Base-by-base conservation (phyloP, 2,888 invertebrate genomes). In the Syritta pipiens region DNA sequence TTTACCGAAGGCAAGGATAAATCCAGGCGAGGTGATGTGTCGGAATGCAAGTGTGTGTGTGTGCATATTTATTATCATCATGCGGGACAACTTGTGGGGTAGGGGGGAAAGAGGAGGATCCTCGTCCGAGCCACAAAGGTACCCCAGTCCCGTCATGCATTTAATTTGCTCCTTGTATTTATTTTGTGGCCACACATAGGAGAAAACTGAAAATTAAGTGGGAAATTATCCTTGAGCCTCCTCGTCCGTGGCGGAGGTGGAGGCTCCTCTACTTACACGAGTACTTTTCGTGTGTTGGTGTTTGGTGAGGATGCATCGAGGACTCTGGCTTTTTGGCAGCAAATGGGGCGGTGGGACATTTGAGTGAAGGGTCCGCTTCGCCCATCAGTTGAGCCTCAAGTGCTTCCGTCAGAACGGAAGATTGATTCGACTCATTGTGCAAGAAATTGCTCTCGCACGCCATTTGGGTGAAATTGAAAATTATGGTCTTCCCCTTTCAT, bases 141-240 rank as follows among this genome's bases (percentile, higher is more conserved):
- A 60, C 20, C 42, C 17, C 5, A 19, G n/a, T n/a, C 12, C 30
- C 35, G 12, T 37, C 44, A 53, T 60, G 69, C 35, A 60, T 60
- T 69, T 69, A 60, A 69, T 69, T 42, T 51, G 44, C 44, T 44
- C 9, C 35, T 20, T 46, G 57, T 30, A 37, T 44, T 69, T 60
- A 51, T 51, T 69, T 69, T 59, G 49, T 49, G 30, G 42, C 35
- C 51, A 17, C 51, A 46, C 44, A 35, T 7, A 44, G 35, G 46
- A 26, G 60, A 7, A 46, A 69, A 60, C 44, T 53, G 35, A 53
- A 69, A 69, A 69, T 69, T 60, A 60, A 69, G 60, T 69, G 51
- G 69, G 10, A 37, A 51, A 53, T 51, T 69, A 60, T 69, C 53
- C 53, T 53, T 60, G 51, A 69, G 60, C 26, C 14, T 7, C 28